A percentile compares a stretch with the other conserved stretches of the same genome.
Evolutionary conservation across 1,140 invertebrate genomes (phyloP).

Genomic region (Papilio machaon): DNA sequence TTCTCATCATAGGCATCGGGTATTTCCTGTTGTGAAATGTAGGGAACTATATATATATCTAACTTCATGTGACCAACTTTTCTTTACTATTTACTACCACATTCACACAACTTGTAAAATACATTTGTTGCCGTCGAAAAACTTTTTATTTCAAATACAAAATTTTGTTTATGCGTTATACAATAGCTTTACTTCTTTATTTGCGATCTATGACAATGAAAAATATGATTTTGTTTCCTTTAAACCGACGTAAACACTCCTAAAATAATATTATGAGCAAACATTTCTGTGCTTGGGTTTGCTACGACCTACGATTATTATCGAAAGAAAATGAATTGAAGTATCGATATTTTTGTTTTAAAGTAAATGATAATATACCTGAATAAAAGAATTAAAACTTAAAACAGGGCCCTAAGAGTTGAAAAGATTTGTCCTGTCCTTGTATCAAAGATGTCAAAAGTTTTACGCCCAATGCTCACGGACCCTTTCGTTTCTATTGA

Average conservation of each 20-base stretch:
- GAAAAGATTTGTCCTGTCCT: background rate
- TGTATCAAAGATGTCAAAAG: background rate
- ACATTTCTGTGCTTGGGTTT: background rate
- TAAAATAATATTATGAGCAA: slow-evolving; percentile 8
- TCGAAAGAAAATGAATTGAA: background rate
- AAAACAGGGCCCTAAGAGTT: background rate
- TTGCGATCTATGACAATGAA: background rate
- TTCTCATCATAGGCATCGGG: too few species aligned
- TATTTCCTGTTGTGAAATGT: background rate
- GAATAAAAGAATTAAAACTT: too few species aligned
- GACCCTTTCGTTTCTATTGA: slow-evolving; percentile 7
- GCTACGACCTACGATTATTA: background rate
- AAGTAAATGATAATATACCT: too few species aligned
- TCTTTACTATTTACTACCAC: background rate
- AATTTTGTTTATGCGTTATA: background rate
- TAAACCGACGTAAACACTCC: background rate
- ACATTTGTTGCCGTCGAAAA: background rate
- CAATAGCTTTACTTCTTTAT: background rate
- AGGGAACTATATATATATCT: background rate
- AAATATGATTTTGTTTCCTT: background rate
- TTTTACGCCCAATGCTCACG: background rate
- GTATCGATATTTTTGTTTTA: background rate
- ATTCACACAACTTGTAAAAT: background rate
- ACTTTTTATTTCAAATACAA: too few species aligned
- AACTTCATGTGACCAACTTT: too few species aligned